These are phyloP conservation scores for Hirtodrosophila cameraria DNA, from an alignment of 2,888 invertebrate genomes.

Conservation along the genomic window DNA sequence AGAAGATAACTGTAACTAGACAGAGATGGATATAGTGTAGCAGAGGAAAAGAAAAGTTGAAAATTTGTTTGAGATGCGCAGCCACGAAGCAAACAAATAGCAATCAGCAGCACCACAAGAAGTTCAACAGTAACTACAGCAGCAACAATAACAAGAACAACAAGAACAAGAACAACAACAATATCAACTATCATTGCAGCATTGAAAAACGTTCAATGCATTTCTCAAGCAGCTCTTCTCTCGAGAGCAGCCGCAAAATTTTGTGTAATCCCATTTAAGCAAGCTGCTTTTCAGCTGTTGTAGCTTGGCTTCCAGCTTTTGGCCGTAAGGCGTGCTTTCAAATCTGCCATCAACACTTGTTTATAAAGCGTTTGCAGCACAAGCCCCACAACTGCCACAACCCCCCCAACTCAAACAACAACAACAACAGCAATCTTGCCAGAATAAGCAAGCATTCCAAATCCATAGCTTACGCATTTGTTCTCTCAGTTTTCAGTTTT, in stretches of 20 bases:
- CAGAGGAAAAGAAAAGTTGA: slow-evolving; percentile 8
- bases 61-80: slow-evolving; percentile 29
- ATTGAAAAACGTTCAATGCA: slow-evolving; percentile 60
- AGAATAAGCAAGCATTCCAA: slow-evolving; percentile 26
- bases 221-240: not conserved
- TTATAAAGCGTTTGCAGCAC: slow-evolving; percentile 46
- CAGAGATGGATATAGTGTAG: not conserved
- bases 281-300: slow-evolving; percentile 54
- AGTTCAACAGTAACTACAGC: slow-evolving; percentile 26
- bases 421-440: slow-evolving; percentile 2
- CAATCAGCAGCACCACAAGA: slow-evolving; percentile 46
- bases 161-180: slow-evolving; percentile 7
- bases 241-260: slow-evolving; percentile 24
- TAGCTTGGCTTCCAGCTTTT: no score
- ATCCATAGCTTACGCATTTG: slow-evolving; percentile 62
- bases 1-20: not conserved
- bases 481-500: slow-evolving; percentile 55
- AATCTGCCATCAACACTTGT: slow-evolving; percentile 72
- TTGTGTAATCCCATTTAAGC: slow-evolving; percentile 69
- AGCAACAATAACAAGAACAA: slow-evolving; percentile 1
- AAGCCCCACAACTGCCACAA: not conserved
- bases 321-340: slow-evolving; percentile 42
- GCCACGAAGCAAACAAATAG: slow-evolving; percentile 53
- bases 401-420: no score
- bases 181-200: slow-evolving; percentile 40